phyloP scores from a whole-genome alignment of 2,797 vertebrate genomes.

The Notoglanidium macrostoma region DNA sequence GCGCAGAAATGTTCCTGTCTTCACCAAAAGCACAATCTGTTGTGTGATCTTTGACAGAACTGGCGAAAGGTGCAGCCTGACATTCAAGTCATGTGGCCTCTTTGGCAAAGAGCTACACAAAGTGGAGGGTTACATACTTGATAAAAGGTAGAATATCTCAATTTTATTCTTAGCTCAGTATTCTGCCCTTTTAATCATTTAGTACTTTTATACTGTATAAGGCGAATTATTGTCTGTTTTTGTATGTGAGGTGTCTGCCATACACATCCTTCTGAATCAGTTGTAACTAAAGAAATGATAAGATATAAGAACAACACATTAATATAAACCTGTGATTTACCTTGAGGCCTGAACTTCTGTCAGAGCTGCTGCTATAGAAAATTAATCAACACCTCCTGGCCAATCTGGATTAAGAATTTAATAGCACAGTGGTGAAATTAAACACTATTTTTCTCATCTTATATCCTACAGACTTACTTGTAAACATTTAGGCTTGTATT shows the following conservation, averaged over 20 bases:
- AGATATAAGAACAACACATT: neutral
- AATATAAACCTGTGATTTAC: neutral
- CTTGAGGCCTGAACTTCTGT: neutral
- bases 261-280: neutral
- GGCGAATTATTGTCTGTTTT: neutral
- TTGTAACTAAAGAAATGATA: neutral
- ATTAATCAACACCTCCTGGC: neutral
- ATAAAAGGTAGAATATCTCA: slow-evolving; percentile 86
- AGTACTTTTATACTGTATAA: neutral
- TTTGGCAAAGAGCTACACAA: slow-evolving; percentile 98
- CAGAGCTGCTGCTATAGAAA: neutral
- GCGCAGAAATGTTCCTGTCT: neutral
- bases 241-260: neutral
- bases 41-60: slow-evolving; percentile 79
- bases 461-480: neutral
- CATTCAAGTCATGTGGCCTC: slow-evolving; percentile 93
- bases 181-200: neutral
- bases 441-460: neutral
- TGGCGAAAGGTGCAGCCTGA: slow-evolving; percentile 90
- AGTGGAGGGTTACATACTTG: slow-evolving; percentile 96
- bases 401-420: neutral
- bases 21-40: neutral
- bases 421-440: neutral
- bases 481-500: neutral
- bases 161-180: neutral